Evolutionary conservation across 2,888 invertebrate genomes (phyloP), one percentile per base, ranked within the genome.

Genomic region (Incurvaria masculella): DNA sequence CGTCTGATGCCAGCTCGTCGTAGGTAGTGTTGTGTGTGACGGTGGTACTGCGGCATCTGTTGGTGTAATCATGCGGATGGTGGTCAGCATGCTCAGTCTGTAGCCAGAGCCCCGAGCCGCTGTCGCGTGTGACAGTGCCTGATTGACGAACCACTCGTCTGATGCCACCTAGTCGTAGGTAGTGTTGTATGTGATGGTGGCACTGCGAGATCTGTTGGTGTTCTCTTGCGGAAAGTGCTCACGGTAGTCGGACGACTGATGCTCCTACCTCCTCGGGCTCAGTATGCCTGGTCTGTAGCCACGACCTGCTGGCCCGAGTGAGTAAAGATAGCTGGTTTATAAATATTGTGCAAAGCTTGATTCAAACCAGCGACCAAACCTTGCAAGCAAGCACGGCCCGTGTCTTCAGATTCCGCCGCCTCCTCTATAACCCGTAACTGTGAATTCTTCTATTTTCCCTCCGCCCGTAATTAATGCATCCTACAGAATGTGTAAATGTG

Each of bases 191-290:
- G 74, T 79, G 40, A n/a, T n/a, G n/a, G 59, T 87, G 46, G 87
- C 86, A 33, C 87, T 88, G 51, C 87, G 91, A 66, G 94, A 94
- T 62, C 71, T 94, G 23, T 94, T 94, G 60, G 66, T 83, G 8
- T 97, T 97, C 61, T 78, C 83, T 55, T 97, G 97, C 67, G 73
- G 81, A 6, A 92, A 89, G 59, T 97, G 97, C 68, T 65, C 80
- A 47, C 64, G 78, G 1, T 87, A 96, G 65, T 79, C 82, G 53
- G 74, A 76, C 51, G 78, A 79, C 69, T 79, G 79, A 79, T 79
- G 79, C 57, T 68, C 76, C 57, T 75, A 71, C 65, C 54, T 78
- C 53, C 71, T 79, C 59, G 75, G 79, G n/a, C n/a, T n/a, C n/a
- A n/a, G n/a, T n/a, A n/a, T n/a, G n/a, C n/a, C n/a, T n/a, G n/a